Conservation (phyloP, 1,140 invertebrate species). For the Lysiphlebus fabarum region DNA sequence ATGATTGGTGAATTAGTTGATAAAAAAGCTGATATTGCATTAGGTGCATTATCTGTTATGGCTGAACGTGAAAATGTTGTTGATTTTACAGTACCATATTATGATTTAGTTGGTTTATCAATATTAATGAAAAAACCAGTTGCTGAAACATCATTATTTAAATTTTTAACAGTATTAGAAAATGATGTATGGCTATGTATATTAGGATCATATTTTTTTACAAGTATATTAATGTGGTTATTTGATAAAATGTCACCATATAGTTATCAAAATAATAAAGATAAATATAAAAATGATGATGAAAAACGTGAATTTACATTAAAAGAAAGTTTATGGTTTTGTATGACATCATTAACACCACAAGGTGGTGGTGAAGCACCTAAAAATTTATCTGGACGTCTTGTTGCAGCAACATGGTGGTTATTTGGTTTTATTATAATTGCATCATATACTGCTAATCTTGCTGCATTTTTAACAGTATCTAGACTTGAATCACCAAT, state of each 20-base stretch:
- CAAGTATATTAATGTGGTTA: conserved; percentile 89
- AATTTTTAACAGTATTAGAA: conserved; percentile 94
- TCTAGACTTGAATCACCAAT: conserved; percentile 89
- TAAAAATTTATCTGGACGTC: conserved; percentile 85
- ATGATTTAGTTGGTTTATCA: conserved; percentile 90
- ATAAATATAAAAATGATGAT: conserved; percentile 89
- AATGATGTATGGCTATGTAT: conserved; percentile 96
- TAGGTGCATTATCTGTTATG: conserved; percentile 87
- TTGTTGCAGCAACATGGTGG: conserved; percentile 97
- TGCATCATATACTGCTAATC: conserved; percentile 96
- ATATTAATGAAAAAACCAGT: conserved; percentile 85
- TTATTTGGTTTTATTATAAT: conserved; percentile 97
- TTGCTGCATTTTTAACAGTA: conserved; percentile 92
- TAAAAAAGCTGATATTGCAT: conserved; percentile 85
- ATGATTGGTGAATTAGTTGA: conserved; percentile 88
- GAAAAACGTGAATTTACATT: conserved; percentile 93
- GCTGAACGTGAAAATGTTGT: conserved; percentile 90
- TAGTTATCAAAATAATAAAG: conserved; percentile 91
- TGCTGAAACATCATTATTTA: conserved; percentile 84
- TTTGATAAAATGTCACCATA: conserved; percentile 97
- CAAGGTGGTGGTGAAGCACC: conserved; percentile 96
- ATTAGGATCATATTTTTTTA: conserved; percentile 91
- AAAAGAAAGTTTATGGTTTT: conserved; percentile 98
- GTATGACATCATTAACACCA: conserved; percentile 95
- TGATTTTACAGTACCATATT: conserved; percentile 93